These are phyloP conservation scores for Antitype chi DNA, from an alignment of 2,888 invertebrate species.

Conservation along the genomic window DNA sequence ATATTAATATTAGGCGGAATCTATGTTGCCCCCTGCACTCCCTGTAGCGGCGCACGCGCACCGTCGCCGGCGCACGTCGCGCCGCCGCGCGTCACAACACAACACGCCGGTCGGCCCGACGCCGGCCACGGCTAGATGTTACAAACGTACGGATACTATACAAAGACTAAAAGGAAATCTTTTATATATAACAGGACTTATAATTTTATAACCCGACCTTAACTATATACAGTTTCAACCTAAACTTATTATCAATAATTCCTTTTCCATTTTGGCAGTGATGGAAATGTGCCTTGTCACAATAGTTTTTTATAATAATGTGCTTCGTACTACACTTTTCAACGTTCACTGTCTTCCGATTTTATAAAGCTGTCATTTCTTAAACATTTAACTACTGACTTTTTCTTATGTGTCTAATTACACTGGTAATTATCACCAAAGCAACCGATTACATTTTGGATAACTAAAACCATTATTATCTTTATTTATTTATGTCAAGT, in stretches of 20 bases:
- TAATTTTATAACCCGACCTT: slow-evolving; percentile 84
- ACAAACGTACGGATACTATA: slow-evolving; percentile 86
- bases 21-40: slow-evolving; percentile 87
- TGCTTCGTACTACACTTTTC: slow-evolving; percentile 77
- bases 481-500: slow-evolving; percentile 89
- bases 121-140: slow-evolving; percentile 81
- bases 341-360: slow-evolving; percentile 80
- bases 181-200: slow-evolving; percentile 89
- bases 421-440: slow-evolving; percentile 80
- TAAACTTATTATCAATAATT: slow-evolving; percentile 77
- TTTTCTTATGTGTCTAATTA: slow-evolving; percentile 86
- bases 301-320: slow-evolving; percentile 72
- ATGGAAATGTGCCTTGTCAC: slow-evolving; percentile 91
- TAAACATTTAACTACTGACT: slow-evolving; percentile 88
- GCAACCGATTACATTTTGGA: slow-evolving; percentile 84
- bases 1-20: slow-evolving; percentile 90
- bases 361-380: slow-evolving; percentile 89
- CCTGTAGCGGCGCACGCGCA: slow-evolving; percentile 81
- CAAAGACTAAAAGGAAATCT: slow-evolving; percentile 87
- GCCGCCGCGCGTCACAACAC: slow-evolving; percentile 62
- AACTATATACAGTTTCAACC: slow-evolving; percentile 86
- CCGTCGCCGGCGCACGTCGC: slow-evolving; percentile 66
- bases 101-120: slow-evolving; percentile 65
- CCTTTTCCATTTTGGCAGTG: slow-evolving; percentile 88
- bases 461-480: slow-evolving; percentile 85